Evolutionary conservation across 2,797 vertebrate genomes (phyloP), one percentile per base, ranked within the genome.

Genomic region (Psittacula echo): DNA sequence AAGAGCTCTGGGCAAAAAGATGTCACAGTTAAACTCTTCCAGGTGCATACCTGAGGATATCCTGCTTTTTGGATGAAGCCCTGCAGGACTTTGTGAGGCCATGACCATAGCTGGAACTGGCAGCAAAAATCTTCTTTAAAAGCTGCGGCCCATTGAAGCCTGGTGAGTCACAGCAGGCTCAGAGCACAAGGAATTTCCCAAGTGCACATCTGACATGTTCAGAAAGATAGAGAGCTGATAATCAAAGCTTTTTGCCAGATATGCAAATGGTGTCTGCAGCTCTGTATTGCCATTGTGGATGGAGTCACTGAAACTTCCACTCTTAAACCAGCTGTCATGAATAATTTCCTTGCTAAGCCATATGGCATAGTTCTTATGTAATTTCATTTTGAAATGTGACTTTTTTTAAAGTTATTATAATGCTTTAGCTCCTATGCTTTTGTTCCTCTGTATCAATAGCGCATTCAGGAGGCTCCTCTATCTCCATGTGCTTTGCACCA

Each of bases 401-500:
- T 50, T 18, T 32, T 50, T 34, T 10, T 3, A 37, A 60, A 26
- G 34, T 27, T 76, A 11, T 48, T 44, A 11, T 21, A 44, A 23
- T 67, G 32, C 20, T 82, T 72, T 67, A 26, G 20, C 6, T 44
- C 66, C 47, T 7, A 20, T n/a, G 21, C 0, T 51, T 65, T 10
- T 70, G 22, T 34, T 48, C 48, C n/a, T 73, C 29, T 5, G 1
- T 12, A 1, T 3, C 44, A 50, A 11, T 13, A n/a, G 24, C 0
- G 1, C 19, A 22, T 30, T 41, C 24, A 5, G 58, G 32, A 72
- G 39, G 29, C 17, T 39, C 20, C n/a, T 67, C 53, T 81, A 61
- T 30, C 53, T 32, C 41, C 5, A 0, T 10, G 5, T 13, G n/a
- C 17, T n/a, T 71, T 2, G 2, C 18, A 39, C 19, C 32, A 45